Conservation (phyloP, 2,797 vertebrate genomes). For the Pitangus sulphuratus region DNA sequence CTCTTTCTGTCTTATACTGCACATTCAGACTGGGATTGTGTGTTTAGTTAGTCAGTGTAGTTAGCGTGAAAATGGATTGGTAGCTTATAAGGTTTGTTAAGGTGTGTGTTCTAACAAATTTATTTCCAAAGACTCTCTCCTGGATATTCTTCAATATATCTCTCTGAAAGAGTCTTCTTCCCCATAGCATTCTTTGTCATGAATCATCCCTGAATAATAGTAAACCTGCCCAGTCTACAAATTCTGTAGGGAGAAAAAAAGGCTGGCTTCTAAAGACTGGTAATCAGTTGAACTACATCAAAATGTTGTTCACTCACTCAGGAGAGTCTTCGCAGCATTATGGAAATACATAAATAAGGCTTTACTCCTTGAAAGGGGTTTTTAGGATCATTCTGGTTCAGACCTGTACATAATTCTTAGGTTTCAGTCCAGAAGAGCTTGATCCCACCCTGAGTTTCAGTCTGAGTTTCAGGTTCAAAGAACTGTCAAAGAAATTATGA, state of each 20-base stretch:
- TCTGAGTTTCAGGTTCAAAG: neutral
- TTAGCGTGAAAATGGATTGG: neutral
- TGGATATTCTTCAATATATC: neutral
- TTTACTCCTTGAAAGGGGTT: neutral
- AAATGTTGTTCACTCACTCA: neutral
- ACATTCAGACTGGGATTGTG: neutral
- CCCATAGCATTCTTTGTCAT: neutral
- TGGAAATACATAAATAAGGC: neutral
- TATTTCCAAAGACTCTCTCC: neutral
- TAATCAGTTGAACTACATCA: neutral
- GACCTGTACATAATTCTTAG: accelerated
- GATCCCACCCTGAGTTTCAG: neutral
- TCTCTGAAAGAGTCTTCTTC: neutral
- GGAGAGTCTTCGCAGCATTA: neutral
- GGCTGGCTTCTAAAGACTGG: neutral
- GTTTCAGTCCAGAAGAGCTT: neutral
- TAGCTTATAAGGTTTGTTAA: neutral
- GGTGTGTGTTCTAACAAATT: neutral
- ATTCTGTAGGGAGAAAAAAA: neutral
- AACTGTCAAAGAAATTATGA: neutral
- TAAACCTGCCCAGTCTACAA: neutral
- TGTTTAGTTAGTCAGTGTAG: neutral
- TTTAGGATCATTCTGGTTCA: neutral
- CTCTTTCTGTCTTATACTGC: neutral
- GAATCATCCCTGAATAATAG: neutral